Evolutionary conservation across 2,888 invertebrate genomes (phyloP).

Genomic region (Lasioglossum lativentre): DNA sequence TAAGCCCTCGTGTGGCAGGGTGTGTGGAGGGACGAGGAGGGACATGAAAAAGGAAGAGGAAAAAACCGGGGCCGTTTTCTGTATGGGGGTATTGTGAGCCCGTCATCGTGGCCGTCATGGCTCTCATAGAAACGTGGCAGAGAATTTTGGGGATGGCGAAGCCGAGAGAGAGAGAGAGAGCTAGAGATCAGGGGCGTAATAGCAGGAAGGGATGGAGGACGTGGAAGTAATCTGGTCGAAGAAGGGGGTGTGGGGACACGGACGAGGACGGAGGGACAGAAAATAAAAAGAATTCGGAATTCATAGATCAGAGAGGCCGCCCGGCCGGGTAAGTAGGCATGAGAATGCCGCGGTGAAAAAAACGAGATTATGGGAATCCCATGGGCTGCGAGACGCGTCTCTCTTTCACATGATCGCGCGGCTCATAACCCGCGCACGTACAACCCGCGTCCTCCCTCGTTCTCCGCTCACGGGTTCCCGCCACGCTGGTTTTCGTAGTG

Average conservation of each 20-base stretch:
- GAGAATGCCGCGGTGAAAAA: slow-evolving; percentile 65
- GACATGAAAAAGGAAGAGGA: slow-evolving; percentile 42
- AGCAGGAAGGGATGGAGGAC: slow-evolving; percentile 18
- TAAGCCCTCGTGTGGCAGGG: slow-evolving; percentile 48
- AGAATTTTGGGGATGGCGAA: slow-evolving; percentile 59
- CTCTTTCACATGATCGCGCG: slow-evolving; percentile 17
- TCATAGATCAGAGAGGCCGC: slow-evolving; percentile 80
- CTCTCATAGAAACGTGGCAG: slow-evolving; percentile 67
- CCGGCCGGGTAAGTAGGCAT: slow-evolving; percentile 61
- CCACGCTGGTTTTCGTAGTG: slow-evolving; percentile 39
- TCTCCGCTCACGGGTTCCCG: slow-evolving; percentile 16
- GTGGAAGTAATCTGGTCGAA: neutral
- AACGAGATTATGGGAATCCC: slow-evolving; percentile 74
- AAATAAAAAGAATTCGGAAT: slow-evolving; percentile 70
- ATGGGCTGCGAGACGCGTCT: slow-evolving; percentile 25
- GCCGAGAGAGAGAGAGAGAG: slow-evolving; percentile 5
- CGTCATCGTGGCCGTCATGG: slow-evolving; percentile 80
- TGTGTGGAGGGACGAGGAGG: slow-evolving; percentile 58
- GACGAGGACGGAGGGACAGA: slow-evolving; percentile 23
- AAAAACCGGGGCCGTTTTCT: slow-evolving; percentile 73
- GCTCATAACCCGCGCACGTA: slow-evolving; percentile 65
- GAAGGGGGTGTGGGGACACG: neutral
- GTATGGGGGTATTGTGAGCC: slow-evolving; percentile 78
- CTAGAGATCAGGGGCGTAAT: slow-evolving; percentile 4
- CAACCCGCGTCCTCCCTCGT: slow-evolving; percentile 8